Evolutionary conservation across 2,888 invertebrate genomes (phyloP).

Genomic region (Cephonodes hylas): DNA sequence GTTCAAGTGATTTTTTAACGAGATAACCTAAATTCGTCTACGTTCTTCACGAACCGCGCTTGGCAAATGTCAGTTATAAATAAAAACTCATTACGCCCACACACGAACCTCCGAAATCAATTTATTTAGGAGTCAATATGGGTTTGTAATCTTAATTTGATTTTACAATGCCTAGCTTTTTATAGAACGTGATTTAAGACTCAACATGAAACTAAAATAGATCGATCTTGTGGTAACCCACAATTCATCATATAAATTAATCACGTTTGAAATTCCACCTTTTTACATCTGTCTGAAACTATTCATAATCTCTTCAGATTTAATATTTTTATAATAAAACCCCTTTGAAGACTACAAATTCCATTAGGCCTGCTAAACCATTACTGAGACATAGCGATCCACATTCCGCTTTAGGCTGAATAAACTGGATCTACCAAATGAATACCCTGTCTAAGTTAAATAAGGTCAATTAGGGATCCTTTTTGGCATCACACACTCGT

Average conservation of each 20-base stretch:
- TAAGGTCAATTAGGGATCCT: constrained; percentile 1
- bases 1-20: not conserved
- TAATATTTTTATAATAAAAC: no score
- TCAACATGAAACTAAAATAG: not conserved
- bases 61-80: not conserved
- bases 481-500: not conserved
- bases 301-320: no score
- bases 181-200: not conserved
- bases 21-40: not conserved
- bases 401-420: no score
- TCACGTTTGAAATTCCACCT: no score
- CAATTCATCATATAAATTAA: no score
- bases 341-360: no score
- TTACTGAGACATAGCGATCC: no score
- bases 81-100: not conserved
- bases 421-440: not conserved
- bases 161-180: not conserved
- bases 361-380: no score
- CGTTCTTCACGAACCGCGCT: not conserved
- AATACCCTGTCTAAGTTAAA: not conserved
- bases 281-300: no score
- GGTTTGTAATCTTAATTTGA: not conserved
- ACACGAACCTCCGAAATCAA: not conserved
- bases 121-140: not conserved
- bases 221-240: not conserved